Evolutionary conservation across 2,797 vertebrate genomes (phyloP), one percentile per base, ranked within the genome.

Genomic region (Coranthus polyacanthus): DNA sequence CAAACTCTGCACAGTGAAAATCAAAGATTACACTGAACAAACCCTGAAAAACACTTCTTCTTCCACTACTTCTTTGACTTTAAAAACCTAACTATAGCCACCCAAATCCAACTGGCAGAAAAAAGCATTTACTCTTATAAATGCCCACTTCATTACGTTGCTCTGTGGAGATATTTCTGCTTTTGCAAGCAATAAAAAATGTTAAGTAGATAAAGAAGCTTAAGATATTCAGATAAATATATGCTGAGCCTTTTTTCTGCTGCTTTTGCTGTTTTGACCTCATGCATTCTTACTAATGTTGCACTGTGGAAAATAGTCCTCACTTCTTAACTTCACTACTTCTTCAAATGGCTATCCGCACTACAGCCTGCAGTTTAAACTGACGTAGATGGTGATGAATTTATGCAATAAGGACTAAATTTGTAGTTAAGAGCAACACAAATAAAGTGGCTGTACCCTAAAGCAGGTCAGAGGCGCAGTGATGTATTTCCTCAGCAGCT

Each of bases 401-500:
- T 26, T 4, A 34, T 12, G 41, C 8, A 41, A 36, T 39, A 12
- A 5, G 3, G 16, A 5, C 1, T 43, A 12, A 49, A 64, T 63
- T 3, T 34, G 7, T 12, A 41, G 15, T 16, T 21, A 13, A 18
- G 3, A 55, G 13, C 4, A 8, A 43, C 43, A 37, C 20, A 39
- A 34, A 54, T 44, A 17, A 62, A 59, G 20, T 15, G 37, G 16
- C 20, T 34, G 17, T 29, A 53, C 34, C 49, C 41, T 5, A 4
- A 24, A 69, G 16, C 52, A 37, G 43, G 9, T 17, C 44, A 21
- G 11, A 21, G 29, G 36, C 17, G 49, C 44, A 7, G 26, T 22
- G 65, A 75, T 20, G 42, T 18, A 62, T 60, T 45, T 60, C 16
- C 26, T 32, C 44, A 66, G 0, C 54, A 44, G 47, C 43, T 36